Evolutionary conservation across 2,113 vertebrate genomes (phyloP).

Genomic region (Reinhardtius hippoglossoides): DNA sequence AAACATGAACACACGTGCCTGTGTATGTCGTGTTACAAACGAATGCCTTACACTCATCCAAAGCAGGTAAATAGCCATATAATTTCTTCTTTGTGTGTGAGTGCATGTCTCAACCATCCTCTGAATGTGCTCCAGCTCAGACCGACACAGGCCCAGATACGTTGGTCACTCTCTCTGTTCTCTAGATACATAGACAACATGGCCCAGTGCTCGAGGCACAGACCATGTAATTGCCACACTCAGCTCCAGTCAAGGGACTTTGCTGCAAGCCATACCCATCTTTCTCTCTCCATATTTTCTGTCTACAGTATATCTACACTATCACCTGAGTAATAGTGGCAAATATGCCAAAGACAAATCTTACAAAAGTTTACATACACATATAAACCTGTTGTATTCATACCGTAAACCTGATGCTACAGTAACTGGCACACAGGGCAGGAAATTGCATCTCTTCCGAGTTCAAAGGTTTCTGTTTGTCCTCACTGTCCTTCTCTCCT

Average conservation of each 20-base stretch:
- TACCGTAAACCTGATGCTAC: conserved; percentile 1
- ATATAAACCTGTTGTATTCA: neutral
- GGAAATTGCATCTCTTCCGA: conserved; percentile 24
- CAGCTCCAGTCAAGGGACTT: neutral
- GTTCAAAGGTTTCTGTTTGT: conserved; percentile 25
- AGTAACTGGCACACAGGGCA: neutral
- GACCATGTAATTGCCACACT: conserved; percentile 1
- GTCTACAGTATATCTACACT: neutral
- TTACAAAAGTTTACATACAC: neutral
- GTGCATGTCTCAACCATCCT: neutral
- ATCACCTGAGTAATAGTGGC: neutral
- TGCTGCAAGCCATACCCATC: neutral
- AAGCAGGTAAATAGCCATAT: neutral
- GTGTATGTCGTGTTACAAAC: neutral
- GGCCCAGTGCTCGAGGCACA: neutral
- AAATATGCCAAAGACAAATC: neutral
- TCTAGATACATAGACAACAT: neutral
- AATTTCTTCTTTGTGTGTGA: neutral
- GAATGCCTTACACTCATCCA: neutral
- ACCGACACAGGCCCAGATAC: neutral
- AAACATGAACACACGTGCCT: neutral
- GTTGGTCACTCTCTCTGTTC: neutral
- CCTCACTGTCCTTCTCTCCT: neutral
- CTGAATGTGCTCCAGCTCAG: neutral
- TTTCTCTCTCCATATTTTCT: neutral